Evolutionary conservation across 1,140 invertebrate species (phyloP).

Genomic region (Drosophila asahinai): DNA sequence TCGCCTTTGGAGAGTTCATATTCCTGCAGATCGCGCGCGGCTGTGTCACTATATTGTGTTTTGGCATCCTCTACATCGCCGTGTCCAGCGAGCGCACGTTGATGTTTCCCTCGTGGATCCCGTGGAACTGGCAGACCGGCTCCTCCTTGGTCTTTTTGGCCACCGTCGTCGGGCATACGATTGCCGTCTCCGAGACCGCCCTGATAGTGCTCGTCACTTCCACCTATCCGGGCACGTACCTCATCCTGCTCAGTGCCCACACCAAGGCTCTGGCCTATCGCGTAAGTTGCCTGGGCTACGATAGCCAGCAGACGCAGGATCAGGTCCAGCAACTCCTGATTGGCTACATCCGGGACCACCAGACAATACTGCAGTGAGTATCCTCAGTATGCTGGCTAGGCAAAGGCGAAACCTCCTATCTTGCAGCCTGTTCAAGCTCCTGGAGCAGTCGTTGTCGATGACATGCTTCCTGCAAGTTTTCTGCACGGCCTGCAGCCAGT

Average conservation of each 20-base stretch:
- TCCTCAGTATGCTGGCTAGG: no score
- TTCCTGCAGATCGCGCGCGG: not conserved
- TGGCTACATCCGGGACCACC: slow-evolving; percentile 61
- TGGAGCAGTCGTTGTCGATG: slow-evolving; percentile 44
- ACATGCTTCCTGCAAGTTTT: slow-evolving; percentile 64
- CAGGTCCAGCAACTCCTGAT: slow-evolving; percentile 14
- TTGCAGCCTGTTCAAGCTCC: slow-evolving; percentile 30
- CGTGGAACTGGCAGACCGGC: slow-evolving; percentile 58
- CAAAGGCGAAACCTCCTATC: not conserved
- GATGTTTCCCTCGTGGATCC: slow-evolving; percentile 60
- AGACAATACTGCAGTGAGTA: slow-evolving; percentile 53
- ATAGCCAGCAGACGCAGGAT: accelerated
- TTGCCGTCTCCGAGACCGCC: not conserved
- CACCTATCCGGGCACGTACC: slow-evolving; percentile 65
- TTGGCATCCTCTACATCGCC: not conserved
- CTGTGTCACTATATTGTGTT: accelerated
- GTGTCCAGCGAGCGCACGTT: slow-evolving; percentile 30
- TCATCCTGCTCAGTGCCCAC: slow-evolving; percentile 66
- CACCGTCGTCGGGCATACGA: slow-evolving; percentile 15
- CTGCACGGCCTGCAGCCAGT: slow-evolving; percentile 51
- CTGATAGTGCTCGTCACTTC: slow-evolving; percentile 22
- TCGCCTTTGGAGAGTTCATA: not conserved
- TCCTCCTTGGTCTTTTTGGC: not conserved
- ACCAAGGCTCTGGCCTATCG: slow-evolving; percentile 54
- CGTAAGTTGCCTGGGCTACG: slow-evolving; percentile 36